phyloP scores from a whole-genome alignment of 2,888 invertebrate genomes.

The Callimorpha dominula region DNA sequence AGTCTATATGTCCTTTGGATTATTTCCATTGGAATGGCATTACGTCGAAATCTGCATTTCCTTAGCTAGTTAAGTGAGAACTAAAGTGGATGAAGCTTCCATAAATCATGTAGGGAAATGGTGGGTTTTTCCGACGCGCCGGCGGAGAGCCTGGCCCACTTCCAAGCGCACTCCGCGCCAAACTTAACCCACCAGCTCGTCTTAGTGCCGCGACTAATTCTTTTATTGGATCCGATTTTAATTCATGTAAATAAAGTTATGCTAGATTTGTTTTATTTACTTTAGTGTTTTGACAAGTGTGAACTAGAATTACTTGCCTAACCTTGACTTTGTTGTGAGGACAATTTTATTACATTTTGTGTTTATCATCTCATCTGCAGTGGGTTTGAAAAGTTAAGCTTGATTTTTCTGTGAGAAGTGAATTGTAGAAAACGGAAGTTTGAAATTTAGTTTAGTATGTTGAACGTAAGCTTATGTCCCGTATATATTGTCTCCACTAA shows the following conservation, averaged over 20 bases:
- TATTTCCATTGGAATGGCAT: conserved; percentile 44
- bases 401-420: neutral
- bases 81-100: conserved; percentile 45
- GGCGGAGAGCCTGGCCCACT: conserved; percentile 31
- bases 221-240: neutral
- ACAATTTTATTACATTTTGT: neutral
- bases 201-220: neutral
- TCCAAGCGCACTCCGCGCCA: conserved; percentile 39
- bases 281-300: neutral
- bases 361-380: neutral
- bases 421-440: neutral
- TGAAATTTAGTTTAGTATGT: neutral
- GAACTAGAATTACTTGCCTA: neutral
- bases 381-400: neutral
- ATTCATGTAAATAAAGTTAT: neutral
- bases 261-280: neutral
- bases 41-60: conserved; percentile 48
- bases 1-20: neutral
- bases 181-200: neutral
- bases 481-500: too few species aligned
- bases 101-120: conserved; percentile 55
- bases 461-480: neutral
- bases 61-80: conserved; percentile 51
- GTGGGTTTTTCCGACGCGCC: conserved; percentile 35
- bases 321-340: neutral